Base-by-base conservation (phyloP, 2,888 invertebrate genomes). In the Drosophila subquinaria region DNA sequence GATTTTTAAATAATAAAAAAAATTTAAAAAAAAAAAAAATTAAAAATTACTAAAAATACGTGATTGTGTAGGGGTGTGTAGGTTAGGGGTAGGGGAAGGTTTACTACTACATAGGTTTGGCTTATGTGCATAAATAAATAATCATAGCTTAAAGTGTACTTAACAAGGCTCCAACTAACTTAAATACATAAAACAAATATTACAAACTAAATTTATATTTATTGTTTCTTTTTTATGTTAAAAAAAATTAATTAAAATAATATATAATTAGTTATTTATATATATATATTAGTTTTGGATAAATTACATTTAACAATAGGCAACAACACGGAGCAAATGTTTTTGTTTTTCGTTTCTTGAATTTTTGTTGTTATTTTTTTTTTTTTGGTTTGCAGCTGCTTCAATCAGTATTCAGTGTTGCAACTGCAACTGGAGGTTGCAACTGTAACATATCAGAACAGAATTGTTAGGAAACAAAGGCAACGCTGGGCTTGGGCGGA, bases 1-100 rank as follows among this genome's bases (percentile, higher is more conserved):
- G 92, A 91, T 91, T 92, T 92, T 88, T 85, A 91, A 91, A 91
- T 56, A 78, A 67, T 72, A 79, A 85, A 73, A 66, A 75, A 61
- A 72, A 72, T 75, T 3, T 10, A 30, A 23, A 64, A 15, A 27
- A 30, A 60, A 40, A 20, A 45, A 33, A 33, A 51, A n/a, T n/a
- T n/a, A 10, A 13, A 10, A 33, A 35, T 15, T 48, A 36, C 59
- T 42, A 5, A 36, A 56, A 40, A 4, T 45, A 27, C 30, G 1
- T 45, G 40, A 11, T 1, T 45, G 10, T 17, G 2, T 4, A 10
- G 8, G 33, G 23, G 10, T 3, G 33, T 17, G 23, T n/a, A 45
- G 50, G 30, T 2, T 4, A n/a, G 30, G 15, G 45, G 30, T 4
- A 11, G 17, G 33, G 50, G 43, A 8, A 10, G 36, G n/a, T 38